Evolutionary conservation across 2,888 invertebrate genomes (phyloP).

Genomic region (Cheilosia scutellata): DNA sequence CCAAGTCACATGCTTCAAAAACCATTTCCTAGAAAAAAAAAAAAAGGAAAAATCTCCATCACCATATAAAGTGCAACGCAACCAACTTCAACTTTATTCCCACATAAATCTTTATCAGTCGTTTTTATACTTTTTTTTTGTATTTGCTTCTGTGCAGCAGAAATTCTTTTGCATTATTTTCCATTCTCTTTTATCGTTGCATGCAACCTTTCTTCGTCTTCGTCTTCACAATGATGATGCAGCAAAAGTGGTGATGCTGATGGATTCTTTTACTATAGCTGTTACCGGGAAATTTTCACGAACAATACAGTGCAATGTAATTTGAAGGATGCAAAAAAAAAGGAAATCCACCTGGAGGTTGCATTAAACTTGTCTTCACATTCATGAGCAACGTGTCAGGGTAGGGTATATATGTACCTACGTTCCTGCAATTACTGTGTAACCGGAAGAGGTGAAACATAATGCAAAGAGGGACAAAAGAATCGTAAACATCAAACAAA

Average conservation of each 20-base stretch:
- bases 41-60: background rate
- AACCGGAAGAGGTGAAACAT: slow-evolving; percentile 34
- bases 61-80: slow-evolving; percentile 29
- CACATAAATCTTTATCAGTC: slow-evolving; percentile 71
- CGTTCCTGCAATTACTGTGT: slow-evolving; percentile 21
- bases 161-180: slow-evolving; percentile 34
- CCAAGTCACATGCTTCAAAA: slow-evolving; percentile 42
- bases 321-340: slow-evolving; percentile 16
- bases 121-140: slow-evolving; percentile 6
- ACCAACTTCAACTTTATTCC: slow-evolving; percentile 64
- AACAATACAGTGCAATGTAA: slow-evolving; percentile 31
- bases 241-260: slow-evolving; percentile 40
- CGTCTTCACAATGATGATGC: slow-evolving; percentile 22
- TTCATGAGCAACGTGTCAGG: slow-evolving; percentile 24
- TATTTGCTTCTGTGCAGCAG: slow-evolving; percentile 6
- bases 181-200: slow-evolving; percentile 8
- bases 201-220: background rate
- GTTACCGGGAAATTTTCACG: slow-evolving; percentile 12
- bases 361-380: slow-evolving; percentile 43
- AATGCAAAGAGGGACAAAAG: background rate
- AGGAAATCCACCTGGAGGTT: slow-evolving; percentile 46
- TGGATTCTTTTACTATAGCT: slow-evolving; percentile 32
- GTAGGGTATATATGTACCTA: background rate
- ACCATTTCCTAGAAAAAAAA: slow-evolving; percentile 27
- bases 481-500: slow-evolving; percentile 23